Conservation (phyloP, 2,113 vertebrate genomes). For the Macrotus californicus region DNA sequence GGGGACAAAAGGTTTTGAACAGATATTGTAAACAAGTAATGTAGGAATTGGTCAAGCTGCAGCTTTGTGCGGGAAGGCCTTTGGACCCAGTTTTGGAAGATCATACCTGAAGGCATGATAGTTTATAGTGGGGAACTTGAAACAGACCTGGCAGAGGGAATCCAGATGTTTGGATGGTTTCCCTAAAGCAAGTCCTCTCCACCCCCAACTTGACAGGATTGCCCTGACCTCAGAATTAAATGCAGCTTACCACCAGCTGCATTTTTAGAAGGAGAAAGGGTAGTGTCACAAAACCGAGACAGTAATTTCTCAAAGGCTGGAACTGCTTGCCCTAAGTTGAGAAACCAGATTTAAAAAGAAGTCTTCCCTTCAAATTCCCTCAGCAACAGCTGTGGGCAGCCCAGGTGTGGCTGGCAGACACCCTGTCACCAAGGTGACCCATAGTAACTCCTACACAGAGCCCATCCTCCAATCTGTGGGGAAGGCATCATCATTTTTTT, state of each 20-base stretch:
- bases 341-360: not conserved
- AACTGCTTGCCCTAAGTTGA: not conserved
- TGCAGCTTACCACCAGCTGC: not conserved
- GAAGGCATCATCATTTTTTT: not conserved
- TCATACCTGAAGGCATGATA: not conserved
- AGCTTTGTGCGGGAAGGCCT: not conserved
- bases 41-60: not conserved
- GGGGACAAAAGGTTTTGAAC: not conserved
- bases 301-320: not conserved
- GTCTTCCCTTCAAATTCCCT: not conserved
- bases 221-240: not conserved
- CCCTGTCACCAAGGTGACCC: not conserved
- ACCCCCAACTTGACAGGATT: not conserved
- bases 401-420: not conserved
- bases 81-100: not conserved
- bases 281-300: not conserved
- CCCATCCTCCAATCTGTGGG: not conserved
- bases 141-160: not conserved
- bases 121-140: not conserved
- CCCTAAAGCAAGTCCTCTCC: not conserved
- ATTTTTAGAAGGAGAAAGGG: constrained; percentile 35
- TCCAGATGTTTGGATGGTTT: not conserved
- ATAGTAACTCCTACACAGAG: not conserved
- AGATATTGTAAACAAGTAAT: not conserved
- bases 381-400: not conserved